These are phyloP conservation scores for Ptychoptera contaminata DNA, from an alignment of 2,888 invertebrate genomes.

Conservation along the genomic window DNA sequence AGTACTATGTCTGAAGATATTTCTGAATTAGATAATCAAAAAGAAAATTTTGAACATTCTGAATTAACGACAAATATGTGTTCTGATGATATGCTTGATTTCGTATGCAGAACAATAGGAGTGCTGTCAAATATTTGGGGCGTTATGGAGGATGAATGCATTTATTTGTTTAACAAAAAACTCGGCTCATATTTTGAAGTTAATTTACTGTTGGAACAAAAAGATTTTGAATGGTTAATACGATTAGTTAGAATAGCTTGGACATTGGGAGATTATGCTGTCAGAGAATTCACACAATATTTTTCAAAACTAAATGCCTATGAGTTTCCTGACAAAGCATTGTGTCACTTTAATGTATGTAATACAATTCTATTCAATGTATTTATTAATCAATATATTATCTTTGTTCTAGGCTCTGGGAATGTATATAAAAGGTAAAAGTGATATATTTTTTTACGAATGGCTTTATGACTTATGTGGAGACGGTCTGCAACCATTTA, in stretches of 20 bases:
- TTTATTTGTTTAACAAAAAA: neutral
- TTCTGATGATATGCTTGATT: constrained; percentile 3
- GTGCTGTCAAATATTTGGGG: constrained; percentile 6
- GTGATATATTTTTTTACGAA: constrained; percentile 28
- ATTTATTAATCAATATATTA: neutral
- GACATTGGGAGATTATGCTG: constrained; percentile 26
- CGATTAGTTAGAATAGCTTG: constrained; percentile 23
- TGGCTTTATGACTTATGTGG: constrained; percentile 27
- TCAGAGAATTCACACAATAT: constrained; percentile 26
- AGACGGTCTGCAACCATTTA: constrained; percentile 23
- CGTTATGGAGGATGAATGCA: neutral
- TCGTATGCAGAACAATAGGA: constrained; percentile 8
- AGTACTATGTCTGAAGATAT: neutral
- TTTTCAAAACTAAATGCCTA: constrained; percentile 21
- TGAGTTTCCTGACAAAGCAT: constrained; percentile 20
- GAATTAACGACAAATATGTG: neutral
- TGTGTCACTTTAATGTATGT: constrained; percentile 20
- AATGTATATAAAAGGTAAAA: constrained; percentile 21
- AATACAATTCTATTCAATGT: neutral
- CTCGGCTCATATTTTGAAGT: neutral
- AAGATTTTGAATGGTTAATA: constrained; percentile 27
- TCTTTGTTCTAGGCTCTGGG: constrained; percentile 17
- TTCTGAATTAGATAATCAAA: neutral
- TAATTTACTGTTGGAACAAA: neutral
- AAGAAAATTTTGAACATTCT: too few species aligned